phyloP scores from a whole-genome alignment of 2,888 invertebrate species.

The Metallyticus violacea region DNA sequence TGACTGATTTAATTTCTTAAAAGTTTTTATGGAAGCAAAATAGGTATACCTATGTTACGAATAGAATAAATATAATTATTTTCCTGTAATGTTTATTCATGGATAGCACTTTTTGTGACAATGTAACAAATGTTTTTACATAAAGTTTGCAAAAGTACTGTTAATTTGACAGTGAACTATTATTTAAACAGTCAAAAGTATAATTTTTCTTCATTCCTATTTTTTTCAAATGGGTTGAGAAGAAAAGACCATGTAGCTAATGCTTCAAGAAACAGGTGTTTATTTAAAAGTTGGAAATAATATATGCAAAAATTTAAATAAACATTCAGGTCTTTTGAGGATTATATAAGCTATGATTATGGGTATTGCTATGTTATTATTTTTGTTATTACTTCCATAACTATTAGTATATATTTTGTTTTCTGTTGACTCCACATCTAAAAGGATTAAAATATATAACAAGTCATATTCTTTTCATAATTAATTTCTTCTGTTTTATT shows the following conservation, averaged over 20 bases:
- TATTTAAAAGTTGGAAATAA: not conserved
- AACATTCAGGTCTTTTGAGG: not conserved
- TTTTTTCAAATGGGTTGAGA: not conserved
- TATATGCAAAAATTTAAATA: not conserved
- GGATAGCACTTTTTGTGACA: not conserved
- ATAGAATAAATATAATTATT: not conserved
- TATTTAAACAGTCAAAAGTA: not conserved
- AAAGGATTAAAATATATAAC: not conserved
- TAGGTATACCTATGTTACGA: not conserved
- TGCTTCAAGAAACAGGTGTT: not conserved
- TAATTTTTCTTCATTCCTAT: not conserved
- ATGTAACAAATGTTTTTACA: not conserved
- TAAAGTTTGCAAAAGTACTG: not conserved
- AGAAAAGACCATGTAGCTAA: not conserved
- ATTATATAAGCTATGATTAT: not conserved
- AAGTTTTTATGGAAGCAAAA: not conserved
- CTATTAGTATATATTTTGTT: not conserved
- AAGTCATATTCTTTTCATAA: not conserved
- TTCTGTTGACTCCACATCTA: not conserved
- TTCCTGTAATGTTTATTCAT: not conserved
- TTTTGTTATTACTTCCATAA: not conserved
- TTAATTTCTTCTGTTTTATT: not conserved
- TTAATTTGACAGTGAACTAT: not conserved
- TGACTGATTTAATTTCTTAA: not conserved
- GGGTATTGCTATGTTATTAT: not conserved